phyloP scores from a whole-genome alignment of 2,113 vertebrate species.

The Sula dactylatra region DNA sequence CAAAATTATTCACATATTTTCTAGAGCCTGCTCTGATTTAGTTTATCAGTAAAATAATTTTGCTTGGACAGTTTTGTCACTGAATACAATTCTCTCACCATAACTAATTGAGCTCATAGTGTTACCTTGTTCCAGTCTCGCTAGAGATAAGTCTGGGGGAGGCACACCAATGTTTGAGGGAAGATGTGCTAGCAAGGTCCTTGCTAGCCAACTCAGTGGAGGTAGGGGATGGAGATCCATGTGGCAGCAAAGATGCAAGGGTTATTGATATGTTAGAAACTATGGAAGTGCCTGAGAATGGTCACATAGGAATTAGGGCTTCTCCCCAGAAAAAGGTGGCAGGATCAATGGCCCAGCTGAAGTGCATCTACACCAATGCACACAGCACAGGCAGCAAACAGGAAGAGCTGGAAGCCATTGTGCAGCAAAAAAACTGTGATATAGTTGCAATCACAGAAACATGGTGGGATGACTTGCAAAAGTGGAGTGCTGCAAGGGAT shows the following conservation, averaged over 20 bases:
- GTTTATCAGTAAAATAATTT: background rate
- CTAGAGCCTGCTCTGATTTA: background rate
- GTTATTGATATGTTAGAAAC: background rate
- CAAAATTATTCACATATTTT: background rate
- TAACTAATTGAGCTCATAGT: background rate
- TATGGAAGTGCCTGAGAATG: background rate
- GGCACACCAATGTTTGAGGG: background rate
- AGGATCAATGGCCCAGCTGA: background rate
- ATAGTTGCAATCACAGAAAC: background rate
- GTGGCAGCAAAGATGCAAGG: background rate
- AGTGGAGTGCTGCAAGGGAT: background rate
- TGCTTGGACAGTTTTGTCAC: background rate
- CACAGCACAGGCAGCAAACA: too few species aligned
- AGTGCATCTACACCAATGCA: too few species aligned
- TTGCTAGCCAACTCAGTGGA: background rate
- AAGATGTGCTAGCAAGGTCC: background rate
- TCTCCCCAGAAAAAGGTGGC: background rate
- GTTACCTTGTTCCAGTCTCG: background rate
- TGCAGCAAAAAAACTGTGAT: background rate
- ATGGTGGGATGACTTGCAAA: background rate
- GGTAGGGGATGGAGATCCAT: background rate
- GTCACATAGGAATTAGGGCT: background rate
- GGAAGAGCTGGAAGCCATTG: background rate
- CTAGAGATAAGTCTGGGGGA: background rate
- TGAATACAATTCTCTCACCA: background rate